Evolutionary conservation across 2,113 vertebrate species (phyloP).

Genomic region (Caretta caretta): DNA sequence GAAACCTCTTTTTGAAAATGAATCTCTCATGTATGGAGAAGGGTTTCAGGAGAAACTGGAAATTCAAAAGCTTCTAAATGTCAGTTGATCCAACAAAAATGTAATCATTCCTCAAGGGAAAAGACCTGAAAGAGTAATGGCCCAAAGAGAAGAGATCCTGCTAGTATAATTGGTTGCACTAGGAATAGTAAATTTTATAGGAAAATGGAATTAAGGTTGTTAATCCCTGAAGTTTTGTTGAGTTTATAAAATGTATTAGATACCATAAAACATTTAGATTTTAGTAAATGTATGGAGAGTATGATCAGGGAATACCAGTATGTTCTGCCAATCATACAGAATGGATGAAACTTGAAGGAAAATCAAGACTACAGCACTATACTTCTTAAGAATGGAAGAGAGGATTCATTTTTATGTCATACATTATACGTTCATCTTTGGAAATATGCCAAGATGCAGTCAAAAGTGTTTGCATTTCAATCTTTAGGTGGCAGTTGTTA

Average conservation of each 20-base stretch:
- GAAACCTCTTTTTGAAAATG: conserved; percentile 21
- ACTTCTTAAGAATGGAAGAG: background rate
- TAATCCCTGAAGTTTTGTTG: background rate
- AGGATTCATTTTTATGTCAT: background rate
- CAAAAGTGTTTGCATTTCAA: background rate
- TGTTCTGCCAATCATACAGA: background rate
- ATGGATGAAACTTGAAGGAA: background rate
- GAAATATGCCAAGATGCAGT: background rate
- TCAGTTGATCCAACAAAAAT: conserved; percentile 39
- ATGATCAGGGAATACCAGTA: background rate
- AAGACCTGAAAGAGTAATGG: background rate
- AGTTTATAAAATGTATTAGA: background rate
- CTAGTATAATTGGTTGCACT: background rate
- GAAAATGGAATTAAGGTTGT: background rate
- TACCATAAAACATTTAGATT: background rate
- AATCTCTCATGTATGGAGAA: background rate
- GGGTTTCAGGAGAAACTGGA: conserved; percentile 24
- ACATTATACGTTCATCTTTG: background rate
- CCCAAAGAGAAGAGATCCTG: conserved; percentile 5
- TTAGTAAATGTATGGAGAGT: background rate
- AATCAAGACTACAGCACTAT: background rate
- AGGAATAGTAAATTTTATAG: background rate
- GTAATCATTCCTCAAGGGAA: conserved; percentile 18
- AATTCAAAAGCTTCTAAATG: conserved; percentile 23
- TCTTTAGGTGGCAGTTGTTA: background rate